Conservation (phyloP, 92 coral and sea anemone species). For the Phenganax marumi region DNA sequence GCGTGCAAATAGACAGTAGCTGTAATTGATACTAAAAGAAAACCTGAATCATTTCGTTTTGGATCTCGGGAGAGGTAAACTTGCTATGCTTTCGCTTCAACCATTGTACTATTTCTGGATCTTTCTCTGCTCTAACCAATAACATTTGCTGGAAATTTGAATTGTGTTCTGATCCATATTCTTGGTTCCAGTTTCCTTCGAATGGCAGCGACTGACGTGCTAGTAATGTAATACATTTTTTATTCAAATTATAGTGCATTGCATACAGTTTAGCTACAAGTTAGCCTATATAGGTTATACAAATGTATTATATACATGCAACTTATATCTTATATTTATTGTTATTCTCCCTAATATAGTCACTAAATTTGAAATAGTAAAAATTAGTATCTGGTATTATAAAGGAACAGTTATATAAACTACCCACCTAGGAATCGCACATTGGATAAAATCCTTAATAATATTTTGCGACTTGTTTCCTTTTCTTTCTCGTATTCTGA, state of each 20-base stretch:
- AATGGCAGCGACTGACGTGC: constrained; percentile 55
- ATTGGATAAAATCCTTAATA: constrained; percentile 55
- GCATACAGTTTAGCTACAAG: not conserved
- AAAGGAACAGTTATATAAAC: constrained; percentile 9
- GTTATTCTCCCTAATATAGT: too few species aligned
- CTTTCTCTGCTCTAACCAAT: constrained; percentile 47
- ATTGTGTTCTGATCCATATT: constrained; percentile 45
- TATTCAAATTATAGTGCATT: not conserved
- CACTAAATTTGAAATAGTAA: constrained; percentile 16
- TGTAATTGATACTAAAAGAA: not conserved
- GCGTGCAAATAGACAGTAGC: not conserved
- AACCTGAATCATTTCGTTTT: constrained; percentile 58
- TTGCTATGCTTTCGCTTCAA: constrained; percentile 43
- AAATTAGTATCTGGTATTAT: not conserved
- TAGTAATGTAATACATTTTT: constrained; percentile 21
- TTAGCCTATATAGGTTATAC: too few species aligned
- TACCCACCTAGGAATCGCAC: constrained; percentile 39
- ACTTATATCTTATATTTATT: too few species aligned
- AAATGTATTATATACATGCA: too few species aligned
- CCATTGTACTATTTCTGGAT: constrained; percentile 52
- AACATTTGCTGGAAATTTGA: constrained; percentile 58
- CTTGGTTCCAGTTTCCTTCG: constrained; percentile 53
- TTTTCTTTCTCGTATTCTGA: constrained; percentile 33
- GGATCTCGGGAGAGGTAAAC: constrained; percentile 59
- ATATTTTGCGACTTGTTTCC: constrained; percentile 46